A percentile compares a stretch with the other conserved stretches of the same genome.
Evolutionary conservation across 2,797 vertebrate genomes (phyloP).

Genomic region (Botia almorhae): DNA sequence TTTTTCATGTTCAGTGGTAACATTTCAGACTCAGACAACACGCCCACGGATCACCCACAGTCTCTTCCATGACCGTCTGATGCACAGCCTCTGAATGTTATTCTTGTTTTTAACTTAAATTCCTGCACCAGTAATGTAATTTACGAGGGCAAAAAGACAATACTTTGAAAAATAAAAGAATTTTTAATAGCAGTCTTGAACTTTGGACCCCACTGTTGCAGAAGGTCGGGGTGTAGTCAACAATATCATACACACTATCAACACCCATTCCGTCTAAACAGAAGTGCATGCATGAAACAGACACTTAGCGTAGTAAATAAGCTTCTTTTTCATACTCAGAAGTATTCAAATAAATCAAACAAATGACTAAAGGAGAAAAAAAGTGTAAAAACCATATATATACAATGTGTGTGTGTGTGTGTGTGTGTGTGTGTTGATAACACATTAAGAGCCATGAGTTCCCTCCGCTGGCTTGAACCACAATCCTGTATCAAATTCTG

Average conservation of each 20-base stretch:
- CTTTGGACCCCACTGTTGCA: neutral
- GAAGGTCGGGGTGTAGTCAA: neutral
- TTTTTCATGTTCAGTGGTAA: conserved; percentile 47
- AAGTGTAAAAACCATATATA: neutral
- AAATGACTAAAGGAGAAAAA: too few relatives aligned
- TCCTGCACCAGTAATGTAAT: too few relatives aligned
- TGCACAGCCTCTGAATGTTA: neutral
- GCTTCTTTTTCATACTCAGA: neutral
- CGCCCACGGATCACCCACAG: conserved; percentile 4
- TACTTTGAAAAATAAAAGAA: too few relatives aligned
- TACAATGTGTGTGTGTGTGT: too few relatives aligned
- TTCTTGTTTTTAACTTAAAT: too few relatives aligned
- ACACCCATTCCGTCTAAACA: neutral
- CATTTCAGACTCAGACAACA: neutral
- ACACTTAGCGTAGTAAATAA: neutral
- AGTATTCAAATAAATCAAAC: neutral
- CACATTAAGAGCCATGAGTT: conserved; percentile 20
- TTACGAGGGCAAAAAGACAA: too few relatives aligned
- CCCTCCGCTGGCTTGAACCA: conserved; percentile 34
- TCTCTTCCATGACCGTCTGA: neutral
- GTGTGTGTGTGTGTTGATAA: neutral
- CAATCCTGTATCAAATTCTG: conserved; percentile 39
- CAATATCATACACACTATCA: neutral
- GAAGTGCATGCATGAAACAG: neutral
- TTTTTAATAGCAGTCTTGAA: neutral